These are phyloP conservation scores for Phylloscopus whistleri DNA, from an alignment of 2,113 vertebrate genomes.

Conservation along the genomic window DNA sequence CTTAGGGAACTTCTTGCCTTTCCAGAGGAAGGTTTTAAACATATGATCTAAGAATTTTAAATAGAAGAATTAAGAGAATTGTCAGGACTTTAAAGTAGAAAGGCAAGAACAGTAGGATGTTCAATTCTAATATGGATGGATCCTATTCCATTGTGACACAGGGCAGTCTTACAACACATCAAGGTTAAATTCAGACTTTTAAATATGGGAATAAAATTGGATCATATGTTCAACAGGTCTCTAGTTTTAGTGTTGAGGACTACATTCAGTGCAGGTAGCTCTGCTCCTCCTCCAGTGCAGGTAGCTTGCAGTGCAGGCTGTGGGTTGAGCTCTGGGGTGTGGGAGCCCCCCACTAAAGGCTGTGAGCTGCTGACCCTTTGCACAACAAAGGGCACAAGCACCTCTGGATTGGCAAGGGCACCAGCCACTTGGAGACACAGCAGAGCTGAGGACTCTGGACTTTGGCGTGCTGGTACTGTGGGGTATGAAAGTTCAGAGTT, in stretches of 20 bases:
- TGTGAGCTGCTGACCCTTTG: background rate
- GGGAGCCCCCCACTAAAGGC: too few species aligned
- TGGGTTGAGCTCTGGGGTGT: background rate
- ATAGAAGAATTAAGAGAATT: background rate
- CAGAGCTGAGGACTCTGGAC: too few species aligned
- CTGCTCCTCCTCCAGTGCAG: too few species aligned
- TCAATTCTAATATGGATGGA: background rate
- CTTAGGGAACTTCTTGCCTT: background rate
- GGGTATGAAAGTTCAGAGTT: background rate
- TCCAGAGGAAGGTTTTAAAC: background rate
- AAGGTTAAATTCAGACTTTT: background rate
- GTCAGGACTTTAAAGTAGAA: background rate
- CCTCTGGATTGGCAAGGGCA: background rate
- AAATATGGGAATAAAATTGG: background rate
- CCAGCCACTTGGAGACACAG: background rate
- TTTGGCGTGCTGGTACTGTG: accelerated
- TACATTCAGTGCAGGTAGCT: background rate
- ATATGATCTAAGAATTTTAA: background rate
- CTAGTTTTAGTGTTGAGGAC: background rate
- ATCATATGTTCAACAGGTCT: background rate
- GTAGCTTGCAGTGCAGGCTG: background rate
- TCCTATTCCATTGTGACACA: background rate
- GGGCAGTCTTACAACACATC: background rate
- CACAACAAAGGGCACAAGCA: background rate
- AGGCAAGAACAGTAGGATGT: background rate